Evolutionary conservation across 2,113 vertebrate species (phyloP), one percentile per base, ranked within the genome.

Genomic region (Synodontis membranacea): DNA sequence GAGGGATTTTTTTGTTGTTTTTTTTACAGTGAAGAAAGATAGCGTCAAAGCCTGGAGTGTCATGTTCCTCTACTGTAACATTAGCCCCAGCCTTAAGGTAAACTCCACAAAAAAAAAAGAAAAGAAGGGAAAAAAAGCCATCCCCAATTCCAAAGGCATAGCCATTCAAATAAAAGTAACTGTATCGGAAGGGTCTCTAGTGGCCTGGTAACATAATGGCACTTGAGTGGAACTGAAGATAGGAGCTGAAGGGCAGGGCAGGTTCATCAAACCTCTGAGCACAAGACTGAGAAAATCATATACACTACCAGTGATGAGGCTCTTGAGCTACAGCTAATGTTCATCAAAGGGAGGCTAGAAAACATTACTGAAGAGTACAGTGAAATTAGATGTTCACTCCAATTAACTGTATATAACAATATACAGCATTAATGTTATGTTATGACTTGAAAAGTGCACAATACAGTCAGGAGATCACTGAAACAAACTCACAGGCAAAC

Each of bases 371-470:
- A 83, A 82, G 84, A 89, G 91, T 88, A 91, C 90, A 91, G 88
- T 93, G 93, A 95, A 94, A 92, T 91, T 92, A 90, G 93, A 90
- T 91, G 79, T 93, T 91, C 92, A 85, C 86, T 90, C 88, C 91
- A 93, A 93, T 92, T 93, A 94, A 90, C 44, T 44, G 50, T 84
- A 84, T 52, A 86, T 70, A 86, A 74, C 52, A 86, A 64, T 34
- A 60, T 88, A 78, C 84, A 83, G 21, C 64, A 5, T 50, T 50
- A 39, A 52, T 70, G 28, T 70, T 23, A 68, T 83, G 44, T 11
- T 54, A 74, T 86, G 85, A 84, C 68, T 86, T 79, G 34, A 76
- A 68, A 83, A 80, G 34, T 64, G 42, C 58, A 74, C 52, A 54
- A 86, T 44, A 44, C 46, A 39, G 42, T 56, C 76, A 84, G 44